Evolutionary conservation across 2,888 invertebrate genomes (phyloP), one percentile per base, ranked within the genome.

Genomic region (Matsumyia berberina): DNA sequence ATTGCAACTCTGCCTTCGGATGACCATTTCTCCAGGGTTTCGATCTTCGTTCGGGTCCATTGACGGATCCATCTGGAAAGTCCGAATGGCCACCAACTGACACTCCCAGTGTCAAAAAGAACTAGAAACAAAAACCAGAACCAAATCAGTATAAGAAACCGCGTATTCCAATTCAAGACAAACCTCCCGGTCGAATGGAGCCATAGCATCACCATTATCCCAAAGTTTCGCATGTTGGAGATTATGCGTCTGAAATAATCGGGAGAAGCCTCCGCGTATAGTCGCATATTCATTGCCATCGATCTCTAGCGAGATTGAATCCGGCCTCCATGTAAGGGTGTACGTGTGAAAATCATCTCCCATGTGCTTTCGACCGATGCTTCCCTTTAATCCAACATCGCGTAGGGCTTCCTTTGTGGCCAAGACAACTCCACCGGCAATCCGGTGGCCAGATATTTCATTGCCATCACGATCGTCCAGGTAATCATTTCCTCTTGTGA

Each of bases 21-120:
- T 94, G 93, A 2, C 90, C 90, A 89, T 96, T 96, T 29, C 82
- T 91, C 97, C 97, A 97, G 0, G 97, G 97, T 89, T 97, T 97
- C 11, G n/a, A 53, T 0, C 79, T 64, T 24, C 87, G 19, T 0
- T 83, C 17, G 9, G 73, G 51, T 17, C 87, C 86, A 29, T 87
- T 87, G 12, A 77, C 57, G 3, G 87, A 87, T 0, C 87, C 87
- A 88, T 97, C 96, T 0, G 94, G 93, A 89, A 96, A 96, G 88
- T 94, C 94, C 49, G 94, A 93, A 3, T 94, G 91, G 0, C 97
- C 97, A 0, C 96, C 97, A 35, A 95, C 96, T 46, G 96, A 95
- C 0, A 97, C 91, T 0, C 96, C 97, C 62, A 97, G 88, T 0
- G 95, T 93, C 24, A 97, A 90, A 91, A 95, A 95, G 92, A 96